These are phyloP conservation scores for Passer montanus DNA, from an alignment of 2,113 vertebrate species.

Conservation along the genomic window DNA sequence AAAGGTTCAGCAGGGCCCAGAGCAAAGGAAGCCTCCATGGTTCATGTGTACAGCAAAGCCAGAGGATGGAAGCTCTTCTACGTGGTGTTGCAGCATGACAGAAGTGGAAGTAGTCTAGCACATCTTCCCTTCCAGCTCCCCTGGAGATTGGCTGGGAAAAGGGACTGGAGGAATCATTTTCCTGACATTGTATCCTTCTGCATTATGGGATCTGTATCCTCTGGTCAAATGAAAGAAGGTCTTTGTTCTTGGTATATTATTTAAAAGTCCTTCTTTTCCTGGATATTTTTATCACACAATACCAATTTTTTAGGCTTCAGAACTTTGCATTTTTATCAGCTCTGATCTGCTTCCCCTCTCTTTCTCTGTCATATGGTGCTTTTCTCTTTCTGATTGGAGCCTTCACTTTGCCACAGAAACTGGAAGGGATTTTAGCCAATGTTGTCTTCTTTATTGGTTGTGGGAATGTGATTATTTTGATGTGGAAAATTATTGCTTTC, in stretches of 20 bases:
- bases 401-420: not conserved
- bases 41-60: not conserved
- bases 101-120: not conserved
- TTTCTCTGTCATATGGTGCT: not conserved
- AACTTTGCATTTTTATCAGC: not conserved
- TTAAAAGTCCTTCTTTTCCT: not conserved
- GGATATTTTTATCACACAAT: not conserved
- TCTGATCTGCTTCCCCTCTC: not conserved
- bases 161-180: not conserved
- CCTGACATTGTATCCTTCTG: not conserved
- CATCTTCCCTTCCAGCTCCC: not conserved
- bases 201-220: not conserved
- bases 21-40: not conserved
- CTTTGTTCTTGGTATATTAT: not conserved
- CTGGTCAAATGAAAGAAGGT: not conserved
- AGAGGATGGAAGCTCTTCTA: not conserved
- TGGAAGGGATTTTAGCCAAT: conserved; percentile 24
- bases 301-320: not conserved
- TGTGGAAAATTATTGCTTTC: conserved; percentile 12
- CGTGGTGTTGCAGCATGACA: not conserved
- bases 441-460: conserved; percentile 6
- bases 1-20: not conserved
- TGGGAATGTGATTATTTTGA: not conserved
- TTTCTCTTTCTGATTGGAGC: not conserved
- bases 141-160: not conserved